Base-by-base conservation (phyloP, 2,797 vertebrate species). In the Sebastes iracundus region DNA sequence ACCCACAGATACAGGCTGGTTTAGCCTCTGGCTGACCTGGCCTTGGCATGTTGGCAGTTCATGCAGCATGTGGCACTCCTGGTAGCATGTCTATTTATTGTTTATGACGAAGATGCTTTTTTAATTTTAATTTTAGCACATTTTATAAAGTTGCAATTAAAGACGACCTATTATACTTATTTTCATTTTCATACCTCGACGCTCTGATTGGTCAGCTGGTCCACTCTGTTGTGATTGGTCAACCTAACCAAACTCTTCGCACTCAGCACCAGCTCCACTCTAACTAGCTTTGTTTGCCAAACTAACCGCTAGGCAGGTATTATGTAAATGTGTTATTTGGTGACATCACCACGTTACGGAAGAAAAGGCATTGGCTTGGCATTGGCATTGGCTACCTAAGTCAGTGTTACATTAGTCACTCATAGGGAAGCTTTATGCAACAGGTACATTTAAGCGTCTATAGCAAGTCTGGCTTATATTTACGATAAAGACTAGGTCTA, bases 1-100 rank as follows among this genome's bases (percentile, higher is more conserved):
- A 95, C 94, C 94, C 95, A 93, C 93, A 93, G 86, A 93, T 90
- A 81, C 95, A 91, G 67, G 30, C 58, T 77, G 65, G 20, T 61
- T 72, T 89, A 87, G 88, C 84, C 88, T 83, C 75, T 79, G 79
- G 76, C 77, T 92, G 90, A 93, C 89, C 92, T 38, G 81, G 72
- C 68, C 77, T 80, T 82, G 84, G 83, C 81, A 82, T 82, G 77
- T n/a, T 33, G 25, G 84, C 72, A 60, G 71, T 38, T 69, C 63
- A 30, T 28, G n/a, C 27, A 72, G 58, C 77, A 67, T 73, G 38
- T 77, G 58, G 56, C 46, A 20, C 28, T 35, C 13, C 5, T 65
- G 59, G 38, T 42, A 13, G 6, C 23, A 55, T 2, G 52, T 72
- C 25, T 32, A 6, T 69, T 65, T 22, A n/a, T n/a, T 52, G 49